Conservation (phyloP, 1,140 invertebrate genomes). For the Drosophila pectinifera region DNA sequence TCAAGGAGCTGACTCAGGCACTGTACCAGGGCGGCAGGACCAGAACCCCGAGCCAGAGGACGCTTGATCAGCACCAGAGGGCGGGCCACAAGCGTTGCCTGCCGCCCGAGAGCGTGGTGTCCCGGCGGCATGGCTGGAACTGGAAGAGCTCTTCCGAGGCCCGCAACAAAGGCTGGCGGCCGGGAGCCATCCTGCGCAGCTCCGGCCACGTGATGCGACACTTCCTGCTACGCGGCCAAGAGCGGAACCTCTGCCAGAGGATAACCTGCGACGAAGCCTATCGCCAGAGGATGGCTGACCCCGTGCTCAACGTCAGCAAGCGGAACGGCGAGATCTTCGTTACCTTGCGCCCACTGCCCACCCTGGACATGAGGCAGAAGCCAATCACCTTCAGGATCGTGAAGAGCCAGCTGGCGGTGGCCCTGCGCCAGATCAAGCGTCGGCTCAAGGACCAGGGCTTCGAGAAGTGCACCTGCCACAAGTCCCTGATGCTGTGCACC, state of each 20-base stretch:
- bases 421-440: constrained; percentile 49
- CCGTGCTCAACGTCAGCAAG: constrained; percentile 66
- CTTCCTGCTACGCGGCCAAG: constrained; percentile 45
- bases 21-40: constrained; percentile 1
- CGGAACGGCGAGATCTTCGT: constrained; percentile 70
- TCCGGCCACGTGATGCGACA: constrained; percentile 69
- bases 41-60: neutral
- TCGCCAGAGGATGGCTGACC: neutral
- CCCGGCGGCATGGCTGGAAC: constrained; percentile 71
- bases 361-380: constrained; percentile 40
- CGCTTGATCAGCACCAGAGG: neutral
- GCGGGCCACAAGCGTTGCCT: constrained; percentile 55
- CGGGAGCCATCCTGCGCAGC: constrained; percentile 60
- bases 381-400: constrained; percentile 75
- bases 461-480: constrained; percentile 68
- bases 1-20: neutral
- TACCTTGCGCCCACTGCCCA: constrained; percentile 58
- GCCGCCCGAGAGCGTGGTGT: constrained; percentile 22
- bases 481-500: constrained; percentile 60
- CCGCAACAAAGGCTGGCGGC: constrained; percentile 62
- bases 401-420: constrained; percentile 56
- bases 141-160: constrained; percentile 53
- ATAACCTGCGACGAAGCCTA: neutral
- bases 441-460: constrained; percentile 66
- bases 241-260: constrained; percentile 27